Evolutionary conservation across 2,888 invertebrate genomes (phyloP).

Genomic region (Xestia rhomboidea): DNA sequence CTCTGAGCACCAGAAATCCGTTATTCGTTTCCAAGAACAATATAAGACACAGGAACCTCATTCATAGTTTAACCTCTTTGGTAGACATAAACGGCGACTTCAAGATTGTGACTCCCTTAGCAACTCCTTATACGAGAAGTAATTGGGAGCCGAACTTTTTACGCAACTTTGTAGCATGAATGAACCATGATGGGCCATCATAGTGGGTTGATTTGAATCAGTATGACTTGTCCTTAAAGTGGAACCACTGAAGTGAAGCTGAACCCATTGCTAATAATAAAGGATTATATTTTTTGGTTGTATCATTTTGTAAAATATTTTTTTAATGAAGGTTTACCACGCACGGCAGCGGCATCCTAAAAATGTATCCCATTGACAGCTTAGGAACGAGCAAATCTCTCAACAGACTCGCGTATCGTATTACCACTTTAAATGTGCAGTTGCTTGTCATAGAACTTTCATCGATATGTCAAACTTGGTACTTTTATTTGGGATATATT

Average conservation of each 20-base stretch:
- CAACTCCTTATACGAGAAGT: constrained; percentile 49
- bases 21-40: constrained; percentile 51
- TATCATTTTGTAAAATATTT: background rate
- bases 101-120: constrained; percentile 42
- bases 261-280: background rate
- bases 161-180: background rate
- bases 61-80: constrained; percentile 50
- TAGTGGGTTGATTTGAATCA: background rate
- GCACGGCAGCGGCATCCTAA: too few relatives aligned
- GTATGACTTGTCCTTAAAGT: background rate
- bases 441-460: too few relatives aligned
- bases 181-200: background rate
- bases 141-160: constrained; percentile 13
- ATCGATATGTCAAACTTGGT: too few relatives aligned
- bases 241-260: background rate
- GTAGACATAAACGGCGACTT: constrained; percentile 61
- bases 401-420: too few relatives aligned
- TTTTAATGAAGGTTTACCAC: too few relatives aligned
- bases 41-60: constrained; percentile 60
- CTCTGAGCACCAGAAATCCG: constrained; percentile 46
- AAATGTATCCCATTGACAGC: too few relatives aligned
- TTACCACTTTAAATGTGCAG: too few relatives aligned
- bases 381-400: too few relatives aligned
- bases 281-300: background rate
- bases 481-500: too few relatives aligned